Evolutionary conservation across 2,113 vertebrate genomes (phyloP).

Genomic region (Hippocampus comes): DNA sequence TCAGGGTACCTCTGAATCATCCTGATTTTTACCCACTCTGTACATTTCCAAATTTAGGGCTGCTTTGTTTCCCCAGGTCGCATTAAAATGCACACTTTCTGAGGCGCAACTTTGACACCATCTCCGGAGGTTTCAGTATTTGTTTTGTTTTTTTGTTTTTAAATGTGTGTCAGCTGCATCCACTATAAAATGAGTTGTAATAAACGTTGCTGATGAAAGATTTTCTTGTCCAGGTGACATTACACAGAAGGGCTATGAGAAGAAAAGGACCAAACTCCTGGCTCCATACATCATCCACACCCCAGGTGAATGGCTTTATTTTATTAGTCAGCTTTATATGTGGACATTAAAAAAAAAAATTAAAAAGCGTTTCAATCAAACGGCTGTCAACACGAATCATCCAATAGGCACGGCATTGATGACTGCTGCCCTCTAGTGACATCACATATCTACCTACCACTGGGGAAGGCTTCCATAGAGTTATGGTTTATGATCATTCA

Average conservation of each 20-base stretch:
- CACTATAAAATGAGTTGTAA: slow-evolving; percentile 19
- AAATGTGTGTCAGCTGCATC: background rate
- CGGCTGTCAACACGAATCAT: background rate
- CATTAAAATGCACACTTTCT: background rate
- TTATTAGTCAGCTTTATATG: background rate
- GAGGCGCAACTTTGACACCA: slow-evolving; percentile 32
- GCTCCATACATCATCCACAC: slow-evolving; percentile 62
- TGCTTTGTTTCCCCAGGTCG: slow-evolving; percentile 34
- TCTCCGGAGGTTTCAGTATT: slow-evolving; percentile 39
- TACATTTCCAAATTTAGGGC: slow-evolving; percentile 45
- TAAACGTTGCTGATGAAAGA: background rate
- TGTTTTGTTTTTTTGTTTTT: background rate
- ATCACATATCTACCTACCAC: background rate
- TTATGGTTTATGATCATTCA: background rate
- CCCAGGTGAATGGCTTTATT: slow-evolving; percentile 46
- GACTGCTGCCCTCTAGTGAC: slow-evolving; percentile 24
- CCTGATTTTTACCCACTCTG: slow-evolving; percentile 36
- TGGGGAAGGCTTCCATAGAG: background rate
- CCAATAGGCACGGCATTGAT: background rate
- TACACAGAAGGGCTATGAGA: slow-evolving; percentile 72
- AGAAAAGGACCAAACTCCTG: slow-evolving; percentile 69
- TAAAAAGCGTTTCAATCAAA: background rate
- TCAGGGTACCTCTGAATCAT: slow-evolving; percentile 43
- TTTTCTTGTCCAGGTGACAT: slow-evolving; percentile 56
- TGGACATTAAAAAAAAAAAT: background rate